These are phyloP conservation scores for Torymus auratus DNA, from an alignment of 2,888 invertebrate genomes.

Conservation along the genomic window DNA sequence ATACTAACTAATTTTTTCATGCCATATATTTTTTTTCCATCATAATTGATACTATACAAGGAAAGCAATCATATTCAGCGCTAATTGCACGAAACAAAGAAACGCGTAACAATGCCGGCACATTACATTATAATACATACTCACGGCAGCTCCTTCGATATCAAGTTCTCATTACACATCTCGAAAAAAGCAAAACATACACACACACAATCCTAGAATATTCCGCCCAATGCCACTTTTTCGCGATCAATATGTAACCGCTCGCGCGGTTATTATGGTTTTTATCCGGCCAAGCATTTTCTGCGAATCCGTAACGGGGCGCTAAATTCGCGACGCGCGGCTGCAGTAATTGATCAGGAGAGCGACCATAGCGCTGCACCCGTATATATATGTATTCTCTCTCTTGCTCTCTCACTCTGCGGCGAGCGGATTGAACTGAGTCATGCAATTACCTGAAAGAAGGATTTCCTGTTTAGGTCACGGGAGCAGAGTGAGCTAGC, in stretches of 20 bases:
- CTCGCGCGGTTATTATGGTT: conserved; percentile 16
- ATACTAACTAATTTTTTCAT: too few species aligned
- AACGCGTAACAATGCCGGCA: not conserved
- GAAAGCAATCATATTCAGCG: too few species aligned
- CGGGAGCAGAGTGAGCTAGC: conserved; percentile 49
- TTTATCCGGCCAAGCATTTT: not conserved
- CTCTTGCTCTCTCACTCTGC: too few species aligned
- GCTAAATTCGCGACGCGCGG: conserved; percentile 6
- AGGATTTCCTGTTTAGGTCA: conserved; percentile 76
- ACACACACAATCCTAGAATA: not conserved
- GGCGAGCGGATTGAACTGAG: conserved; percentile 68
- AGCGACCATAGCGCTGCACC: not conserved
- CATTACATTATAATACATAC: too few species aligned
- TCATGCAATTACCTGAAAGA: conserved; percentile 75
- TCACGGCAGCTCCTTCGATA: conserved; percentile 5
- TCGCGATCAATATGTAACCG: not conserved
- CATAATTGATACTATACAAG: too few species aligned
- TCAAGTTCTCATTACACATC: conserved; percentile 34
- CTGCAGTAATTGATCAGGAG: not conserved
- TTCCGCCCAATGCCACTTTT: conserved; percentile 40
- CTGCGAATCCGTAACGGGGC: conserved; percentile 13
- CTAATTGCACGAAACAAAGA: conserved; percentile 20
- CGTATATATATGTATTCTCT: too few species aligned
- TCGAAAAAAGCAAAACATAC: too few species aligned
- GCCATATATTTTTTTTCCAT: too few species aligned